Conservation (phyloP, 2,888 invertebrate genomes). For the Hydraecia micacea region DNA sequence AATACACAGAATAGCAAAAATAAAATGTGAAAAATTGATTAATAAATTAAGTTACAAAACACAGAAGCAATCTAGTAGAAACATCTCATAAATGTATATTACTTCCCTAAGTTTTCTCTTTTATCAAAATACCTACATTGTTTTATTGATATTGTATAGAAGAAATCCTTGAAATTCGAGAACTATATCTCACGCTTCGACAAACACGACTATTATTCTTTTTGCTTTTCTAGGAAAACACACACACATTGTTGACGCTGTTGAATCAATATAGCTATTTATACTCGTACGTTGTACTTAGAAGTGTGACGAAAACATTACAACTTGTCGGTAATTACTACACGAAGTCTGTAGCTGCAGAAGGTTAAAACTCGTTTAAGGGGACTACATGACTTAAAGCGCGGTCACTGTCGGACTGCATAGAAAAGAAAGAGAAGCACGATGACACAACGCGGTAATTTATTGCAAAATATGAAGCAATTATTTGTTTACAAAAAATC, state of each 20-base stretch:
- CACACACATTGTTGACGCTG: constrained; percentile 74
- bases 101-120: constrained; percentile 18
- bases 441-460: too few species aligned
- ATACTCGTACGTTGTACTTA: constrained; percentile 22
- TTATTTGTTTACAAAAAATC: too few species aligned
- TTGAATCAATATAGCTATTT: constrained; percentile 27
- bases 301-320: constrained; percentile 36
- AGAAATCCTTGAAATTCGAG: constrained; percentile 73
- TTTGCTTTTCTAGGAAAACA: constrained; percentile 73
- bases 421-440: too few species aligned
- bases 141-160: constrained; percentile 73
- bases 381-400: too few species aligned
- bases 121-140: constrained; percentile 38
- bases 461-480: too few species aligned
- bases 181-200: constrained; percentile 75
- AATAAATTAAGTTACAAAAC: constrained; percentile 12
- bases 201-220: constrained; percentile 80
- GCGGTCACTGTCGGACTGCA: too few species aligned
- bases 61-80: not conserved
- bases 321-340: constrained; percentile 38
- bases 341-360: not conserved
- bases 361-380: not conserved
- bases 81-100: constrained; percentile 13
- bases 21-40: not conserved
- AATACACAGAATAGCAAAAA: not conserved